Evolutionary conservation across 2,888 invertebrate species (phyloP).

Genomic region (Xestia ashworthii): DNA sequence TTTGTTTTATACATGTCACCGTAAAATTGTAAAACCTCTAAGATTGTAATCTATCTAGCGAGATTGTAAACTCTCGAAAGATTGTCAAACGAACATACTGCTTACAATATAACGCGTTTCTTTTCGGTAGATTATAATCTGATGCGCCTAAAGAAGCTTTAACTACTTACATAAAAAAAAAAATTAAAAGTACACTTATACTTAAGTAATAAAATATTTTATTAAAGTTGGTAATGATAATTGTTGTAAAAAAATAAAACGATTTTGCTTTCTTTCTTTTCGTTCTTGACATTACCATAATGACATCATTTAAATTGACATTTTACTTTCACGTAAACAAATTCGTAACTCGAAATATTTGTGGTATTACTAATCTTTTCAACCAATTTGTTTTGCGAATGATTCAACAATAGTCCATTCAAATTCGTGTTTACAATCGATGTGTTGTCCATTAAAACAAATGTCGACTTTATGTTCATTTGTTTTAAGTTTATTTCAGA

Average conservation of each 20-base stretch:
- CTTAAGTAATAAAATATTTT: too few species aligned
- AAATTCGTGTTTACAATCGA: not conserved
- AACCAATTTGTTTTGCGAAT: not conserved
- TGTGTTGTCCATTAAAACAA: not conserved
- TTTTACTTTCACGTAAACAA: conserved; percentile 34
- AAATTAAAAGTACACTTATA: too few species aligned
- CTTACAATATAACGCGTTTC: too few species aligned
- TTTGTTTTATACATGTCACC: too few species aligned
- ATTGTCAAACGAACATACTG: too few species aligned
- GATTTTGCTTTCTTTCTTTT: not conserved
- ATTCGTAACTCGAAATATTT: conserved; percentile 36
- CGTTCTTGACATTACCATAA: not conserved
- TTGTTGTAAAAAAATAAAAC: not conserved
- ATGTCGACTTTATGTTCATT: not conserved
- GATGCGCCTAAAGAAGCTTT: too few species aligned
- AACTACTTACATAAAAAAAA: too few species aligned
- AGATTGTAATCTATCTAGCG: too few species aligned
- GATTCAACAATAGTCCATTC: not conserved
- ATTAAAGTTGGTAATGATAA: not conserved
- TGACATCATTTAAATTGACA: conserved; percentile 32
- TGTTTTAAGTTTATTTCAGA: not conserved
- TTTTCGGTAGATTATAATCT: too few species aligned
- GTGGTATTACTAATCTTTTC: conserved; percentile 12
- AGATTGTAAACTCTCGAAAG: too few species aligned
- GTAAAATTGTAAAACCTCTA: too few species aligned